Conservation (phyloP, 1,140 invertebrate species). For the Brachionus rotundiformis region DNA sequence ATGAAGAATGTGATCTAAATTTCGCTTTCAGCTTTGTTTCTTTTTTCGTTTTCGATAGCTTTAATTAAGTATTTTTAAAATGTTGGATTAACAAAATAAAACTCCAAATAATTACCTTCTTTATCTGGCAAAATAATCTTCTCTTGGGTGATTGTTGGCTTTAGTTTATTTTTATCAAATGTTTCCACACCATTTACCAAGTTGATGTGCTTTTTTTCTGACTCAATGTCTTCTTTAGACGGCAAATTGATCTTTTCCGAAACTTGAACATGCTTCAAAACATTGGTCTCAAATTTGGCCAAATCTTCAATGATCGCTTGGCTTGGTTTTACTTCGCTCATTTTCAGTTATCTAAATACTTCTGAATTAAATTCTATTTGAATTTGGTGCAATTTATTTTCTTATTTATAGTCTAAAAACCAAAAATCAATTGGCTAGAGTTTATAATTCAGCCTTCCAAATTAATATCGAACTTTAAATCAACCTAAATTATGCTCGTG, state of each 20-base stretch:
- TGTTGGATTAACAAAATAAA: too few relatives aligned
- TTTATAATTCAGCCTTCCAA: conserved; percentile 2
- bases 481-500: neutral
- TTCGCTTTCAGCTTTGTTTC: neutral
- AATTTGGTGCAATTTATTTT: conserved; percentile 1
- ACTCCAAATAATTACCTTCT: neutral
- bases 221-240: conserved; percentile 34
- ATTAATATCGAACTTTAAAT: neutral
- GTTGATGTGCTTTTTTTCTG: conserved; percentile 11
- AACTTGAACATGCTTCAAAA: conserved; percentile 27
- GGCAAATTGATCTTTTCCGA: conserved; percentile 28
- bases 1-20: neutral
- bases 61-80: neutral
- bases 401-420: conserved; percentile 19
- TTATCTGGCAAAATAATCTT: conserved; percentile 33
- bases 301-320: conserved; percentile 30
- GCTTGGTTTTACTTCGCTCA: conserved; percentile 7
- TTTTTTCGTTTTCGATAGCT: conserved; percentile 27
- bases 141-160: conserved; percentile 34
- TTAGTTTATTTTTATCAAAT: conserved; percentile 39
- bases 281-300: conserved; percentile 34
- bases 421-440: conserved; percentile 15
- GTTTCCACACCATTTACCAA: conserved; percentile 22
- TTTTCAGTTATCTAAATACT: conserved; percentile 26
- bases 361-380: neutral